A percentile compares a stretch with the other conserved stretches of the same genome.
phyloP scores from a whole-genome alignment of 2,888 invertebrate genomes.

The Chloroclysta siterata region DNA sequence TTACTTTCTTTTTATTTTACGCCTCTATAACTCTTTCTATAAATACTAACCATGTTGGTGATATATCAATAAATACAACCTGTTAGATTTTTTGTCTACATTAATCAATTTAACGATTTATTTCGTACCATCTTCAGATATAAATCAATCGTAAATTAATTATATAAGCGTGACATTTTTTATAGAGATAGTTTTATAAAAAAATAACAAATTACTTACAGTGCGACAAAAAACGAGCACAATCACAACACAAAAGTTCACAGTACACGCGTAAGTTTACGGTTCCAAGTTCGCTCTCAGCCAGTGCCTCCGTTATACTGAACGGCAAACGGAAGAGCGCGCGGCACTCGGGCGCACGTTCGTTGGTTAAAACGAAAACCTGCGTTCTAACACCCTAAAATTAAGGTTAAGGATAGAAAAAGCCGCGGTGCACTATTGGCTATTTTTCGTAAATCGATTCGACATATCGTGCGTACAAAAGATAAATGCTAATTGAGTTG shows the following conservation, averaged over 20 bases:
- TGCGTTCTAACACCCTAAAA: slow-evolving; percentile 71
- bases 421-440: slow-evolving; percentile 47
- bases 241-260: slow-evolving; percentile 73
- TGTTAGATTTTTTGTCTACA: slow-evolving; percentile 10
- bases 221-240: slow-evolving; percentile 56
- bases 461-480: slow-evolving; percentile 46
- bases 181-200: background rate
- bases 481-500: slow-evolving; percentile 57
- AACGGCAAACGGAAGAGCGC: slow-evolving; percentile 73
- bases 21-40: slow-evolving; percentile 1
- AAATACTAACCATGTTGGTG: background rate
- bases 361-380: slow-evolving; percentile 72
- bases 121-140: slow-evolving; percentile 6
- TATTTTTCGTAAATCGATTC: slow-evolving; percentile 65
- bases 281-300: slow-evolving; percentile 78
- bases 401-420: slow-evolving; percentile 81
- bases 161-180: background rate
- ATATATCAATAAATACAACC: slow-evolving; percentile 9
- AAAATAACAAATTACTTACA: slow-evolving; percentile 51
- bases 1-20: slow-evolving; percentile 39
- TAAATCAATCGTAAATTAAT: slow-evolving; percentile 12
- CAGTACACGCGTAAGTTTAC: slow-evolving; percentile 56
- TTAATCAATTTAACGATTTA: slow-evolving; percentile 20
- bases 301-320: slow-evolving; percentile 79
- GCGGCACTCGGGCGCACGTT: slow-evolving; percentile 73